These are phyloP conservation scores for Hypotaenidia philippensis DNA, from an alignment of 2,797 vertebrate species.

Conservation along the genomic window DNA sequence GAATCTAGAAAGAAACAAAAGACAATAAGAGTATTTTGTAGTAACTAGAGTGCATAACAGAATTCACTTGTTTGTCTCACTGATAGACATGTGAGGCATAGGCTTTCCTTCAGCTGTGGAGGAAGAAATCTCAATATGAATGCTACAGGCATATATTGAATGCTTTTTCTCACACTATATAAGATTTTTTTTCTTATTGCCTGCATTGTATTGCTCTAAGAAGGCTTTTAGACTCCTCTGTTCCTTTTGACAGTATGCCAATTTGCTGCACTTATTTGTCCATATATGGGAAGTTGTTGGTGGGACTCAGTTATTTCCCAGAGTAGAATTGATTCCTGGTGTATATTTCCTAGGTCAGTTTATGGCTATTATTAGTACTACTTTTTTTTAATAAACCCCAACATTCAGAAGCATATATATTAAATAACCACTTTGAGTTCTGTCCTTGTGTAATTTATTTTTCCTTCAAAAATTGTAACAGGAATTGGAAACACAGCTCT, in stretches of 20 bases:
- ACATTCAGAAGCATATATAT: neutral
- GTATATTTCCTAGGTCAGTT: neutral
- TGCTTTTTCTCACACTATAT: neutral
- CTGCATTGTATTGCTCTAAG: neutral
- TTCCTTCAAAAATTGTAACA: neutral
- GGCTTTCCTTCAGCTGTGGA: neutral
- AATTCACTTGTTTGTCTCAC: conserved; percentile 4
- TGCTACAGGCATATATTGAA: neutral
- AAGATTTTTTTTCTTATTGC: neutral
- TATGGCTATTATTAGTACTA: neutral
- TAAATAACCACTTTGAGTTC: neutral
- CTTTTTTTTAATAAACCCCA: neutral
- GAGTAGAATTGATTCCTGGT: neutral
- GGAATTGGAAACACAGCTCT: neutral
- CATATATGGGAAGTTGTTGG: neutral
- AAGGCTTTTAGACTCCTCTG: neutral
- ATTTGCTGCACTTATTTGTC: neutral
- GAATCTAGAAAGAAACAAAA: conserved; percentile 11
- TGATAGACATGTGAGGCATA: neutral
- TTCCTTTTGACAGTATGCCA: neutral
- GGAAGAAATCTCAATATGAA: neutral
- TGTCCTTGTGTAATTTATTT: neutral
- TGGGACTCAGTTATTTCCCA: neutral
- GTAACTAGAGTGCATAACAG: neutral
- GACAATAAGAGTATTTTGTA: conserved; percentile 22